Conservation (phyloP, 2,888 invertebrate species). For the Metallyticus violacea region DNA sequence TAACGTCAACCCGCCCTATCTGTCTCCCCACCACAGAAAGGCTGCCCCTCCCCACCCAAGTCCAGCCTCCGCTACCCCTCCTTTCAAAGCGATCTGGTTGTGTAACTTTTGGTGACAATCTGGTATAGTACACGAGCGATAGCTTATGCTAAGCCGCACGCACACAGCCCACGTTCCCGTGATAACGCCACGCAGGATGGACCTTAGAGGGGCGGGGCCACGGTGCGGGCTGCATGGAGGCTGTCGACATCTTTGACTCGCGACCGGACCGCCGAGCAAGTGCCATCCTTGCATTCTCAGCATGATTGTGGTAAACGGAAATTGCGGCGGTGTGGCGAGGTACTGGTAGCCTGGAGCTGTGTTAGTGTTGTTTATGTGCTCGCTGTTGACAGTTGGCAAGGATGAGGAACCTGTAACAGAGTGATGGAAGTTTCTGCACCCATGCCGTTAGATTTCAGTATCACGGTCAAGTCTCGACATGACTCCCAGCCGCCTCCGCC, state of each 20-base stretch:
- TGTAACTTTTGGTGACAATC: neutral
- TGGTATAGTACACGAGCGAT: neutral
- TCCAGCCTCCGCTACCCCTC: neutral
- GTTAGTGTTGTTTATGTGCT: neutral
- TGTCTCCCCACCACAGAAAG: neutral
- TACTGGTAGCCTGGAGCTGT: neutral
- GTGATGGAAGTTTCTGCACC: conserved; percentile 33
- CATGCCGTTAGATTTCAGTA: conserved; percentile 64
- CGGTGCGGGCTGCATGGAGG: neutral
- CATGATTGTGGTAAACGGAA: too few relatives aligned
- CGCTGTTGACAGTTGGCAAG: neutral
- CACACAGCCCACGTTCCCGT: neutral
- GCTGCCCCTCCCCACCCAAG: neutral
- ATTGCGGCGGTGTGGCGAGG: neutral
- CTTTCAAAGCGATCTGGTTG: neutral
- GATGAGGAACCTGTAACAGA: neutral
- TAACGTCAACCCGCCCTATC: neutral
- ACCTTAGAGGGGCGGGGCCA: neutral
- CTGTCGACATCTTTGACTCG: neutral
- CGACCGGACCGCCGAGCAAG: too few relatives aligned
- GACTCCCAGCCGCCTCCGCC: conserved; percentile 45
- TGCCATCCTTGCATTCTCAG: neutral
- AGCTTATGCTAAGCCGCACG: neutral
- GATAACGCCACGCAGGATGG: neutral
- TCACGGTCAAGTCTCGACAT: conserved; percentile 44